Evolutionary conservation across 2,888 invertebrate species (phyloP).

Genomic region (Thera britannica): DNA sequence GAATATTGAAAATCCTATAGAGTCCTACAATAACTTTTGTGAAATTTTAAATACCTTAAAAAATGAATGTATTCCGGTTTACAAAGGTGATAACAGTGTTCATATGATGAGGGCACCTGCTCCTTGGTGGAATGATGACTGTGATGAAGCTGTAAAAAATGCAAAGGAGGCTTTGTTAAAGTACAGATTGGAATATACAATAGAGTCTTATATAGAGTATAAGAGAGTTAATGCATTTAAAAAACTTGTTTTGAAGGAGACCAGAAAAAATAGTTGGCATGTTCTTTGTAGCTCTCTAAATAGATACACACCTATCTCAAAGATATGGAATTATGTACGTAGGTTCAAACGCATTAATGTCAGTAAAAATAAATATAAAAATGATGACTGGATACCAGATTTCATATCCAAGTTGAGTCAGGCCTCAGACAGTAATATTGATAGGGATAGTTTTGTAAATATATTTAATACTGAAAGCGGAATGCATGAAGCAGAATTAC

Average conservation of each 20-base stretch:
- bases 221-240: not conserved
- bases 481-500: not conserved
- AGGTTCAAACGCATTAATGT: not conserved
- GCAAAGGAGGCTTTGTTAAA: constrained; percentile 1
- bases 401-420: not conserved
- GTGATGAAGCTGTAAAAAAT: not conserved
- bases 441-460: not conserved
- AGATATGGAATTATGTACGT: not conserved
- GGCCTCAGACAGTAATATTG: constrained; percentile 1
- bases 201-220: not conserved
- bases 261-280: not conserved
- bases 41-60: not conserved
- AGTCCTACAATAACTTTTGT: not conserved
- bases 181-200: not conserved
- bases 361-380: not conserved
- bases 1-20: not conserved
- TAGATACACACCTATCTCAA: not conserved
- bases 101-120: not conserved
- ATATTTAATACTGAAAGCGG: not conserved
- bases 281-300: not conserved
- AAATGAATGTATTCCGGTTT: not conserved
- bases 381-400: not conserved
- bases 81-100: not conserved
- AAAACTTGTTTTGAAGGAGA: not conserved
- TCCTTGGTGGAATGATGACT: no score